Conservation (phyloP, 2,113 vertebrate species). For the Cheilinus undulatus region DNA sequence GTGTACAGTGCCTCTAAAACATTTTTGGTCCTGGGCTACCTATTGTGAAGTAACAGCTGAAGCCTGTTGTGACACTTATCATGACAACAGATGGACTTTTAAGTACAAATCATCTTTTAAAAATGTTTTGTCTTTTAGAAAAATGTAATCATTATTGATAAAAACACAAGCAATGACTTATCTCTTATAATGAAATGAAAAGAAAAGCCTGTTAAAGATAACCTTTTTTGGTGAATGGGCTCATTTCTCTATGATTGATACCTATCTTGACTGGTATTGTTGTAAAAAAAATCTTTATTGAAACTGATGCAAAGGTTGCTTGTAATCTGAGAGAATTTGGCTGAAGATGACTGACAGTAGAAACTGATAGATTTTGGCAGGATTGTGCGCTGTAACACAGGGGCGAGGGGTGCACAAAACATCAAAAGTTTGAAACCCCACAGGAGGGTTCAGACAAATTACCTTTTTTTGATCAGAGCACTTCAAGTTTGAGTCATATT, state of each 20-base stretch:
- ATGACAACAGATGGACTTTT: background rate
- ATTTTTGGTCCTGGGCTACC: too few species aligned
- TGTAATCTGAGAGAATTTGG: conserved; percentile 17
- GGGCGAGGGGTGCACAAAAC: background rate
- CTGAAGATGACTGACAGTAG: conserved; percentile 35
- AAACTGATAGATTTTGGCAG: conserved; percentile 21
- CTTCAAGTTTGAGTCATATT: conserved; percentile 32
- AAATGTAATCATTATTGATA: conserved; percentile 2
- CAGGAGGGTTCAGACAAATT: conserved; percentile 41
- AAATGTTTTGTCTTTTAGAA: background rate
- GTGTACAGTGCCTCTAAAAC: too few species aligned
- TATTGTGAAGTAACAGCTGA: too few species aligned
- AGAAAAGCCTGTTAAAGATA: background rate
- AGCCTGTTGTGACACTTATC: too few species aligned
- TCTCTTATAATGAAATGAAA: background rate
- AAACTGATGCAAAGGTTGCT: conserved; percentile 3
- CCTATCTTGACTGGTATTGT: conserved; percentile 6
- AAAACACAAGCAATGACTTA: background rate
- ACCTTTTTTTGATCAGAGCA: conserved; percentile 16
- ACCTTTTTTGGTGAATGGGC: background rate
- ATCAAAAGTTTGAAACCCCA: conserved; percentile 38
- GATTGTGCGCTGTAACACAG: conserved; percentile 16
- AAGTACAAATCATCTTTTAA: background rate
- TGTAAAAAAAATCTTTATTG: background rate
- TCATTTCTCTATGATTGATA: background rate